Base-by-base conservation (phyloP, 2,888 invertebrate genomes). In the Melanophora roralis region DNA sequence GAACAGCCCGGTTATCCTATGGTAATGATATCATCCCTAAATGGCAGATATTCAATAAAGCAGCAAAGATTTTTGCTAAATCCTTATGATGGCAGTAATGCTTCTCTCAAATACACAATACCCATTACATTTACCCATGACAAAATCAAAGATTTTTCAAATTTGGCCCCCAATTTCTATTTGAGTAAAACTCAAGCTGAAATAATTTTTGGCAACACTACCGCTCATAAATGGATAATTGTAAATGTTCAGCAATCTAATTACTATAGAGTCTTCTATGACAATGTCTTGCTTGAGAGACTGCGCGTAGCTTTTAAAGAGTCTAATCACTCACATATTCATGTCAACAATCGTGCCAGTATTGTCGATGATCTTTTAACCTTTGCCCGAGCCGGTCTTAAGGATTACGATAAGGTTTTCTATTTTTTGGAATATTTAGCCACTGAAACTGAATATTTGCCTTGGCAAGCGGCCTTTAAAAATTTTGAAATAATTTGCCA, bases 281-380 rank as follows among this genome's bases (percentile, higher is more conserved):
- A 95, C 45, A 80, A 84, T 0, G 85, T 86, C 0, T 93, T 94
- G 84, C 94, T 94, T 93, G 5, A 60, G 0, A 71, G 45, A 0
- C 68, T 88, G 2, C 69, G 81, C 7, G 6, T 34, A 0, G 86
- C 88, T 1, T 68, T 89, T 2, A n/a, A 34, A 0, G 40, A 72
- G 16, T 2, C 55, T 0, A 68, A 80, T 1, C 85, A 85, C 81
- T 85, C 83, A 38, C 80, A 74, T 4, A 85, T 88, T 19, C 83
- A 86, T n/a, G 83, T 82, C 4, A 84, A 93, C 8, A 96, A 95
- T 88, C 91, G 96, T 51, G 96, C 95, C 0, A 95, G 96, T 77
- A 85, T 94, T 7, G 89, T 97, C 0, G 95, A 95, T 83, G 97
- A 97, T 87, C 90, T 93, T 5, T 92, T 93, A 78, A 92, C 92